phyloP scores from a whole-genome alignment of 2,797 vertebrate species.

The Poecilia picta region DNA sequence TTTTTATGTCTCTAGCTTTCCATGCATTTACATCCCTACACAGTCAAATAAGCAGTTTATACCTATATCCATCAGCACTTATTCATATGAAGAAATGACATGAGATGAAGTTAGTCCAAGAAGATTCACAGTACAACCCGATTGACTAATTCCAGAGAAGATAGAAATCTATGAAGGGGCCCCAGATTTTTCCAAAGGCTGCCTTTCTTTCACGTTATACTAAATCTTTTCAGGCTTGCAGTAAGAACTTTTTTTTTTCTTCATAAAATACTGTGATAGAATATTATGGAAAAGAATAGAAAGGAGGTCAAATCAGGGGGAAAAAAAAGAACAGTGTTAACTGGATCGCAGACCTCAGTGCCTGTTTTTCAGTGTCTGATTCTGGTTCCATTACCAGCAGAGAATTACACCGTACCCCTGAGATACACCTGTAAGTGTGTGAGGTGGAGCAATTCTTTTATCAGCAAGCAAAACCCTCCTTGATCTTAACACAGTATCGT shows the following conservation, averaged over 20 bases:
- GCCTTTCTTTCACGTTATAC: background rate
- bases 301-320: background rate
- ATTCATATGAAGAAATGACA: background rate
- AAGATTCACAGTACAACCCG: background rate
- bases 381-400: background rate
- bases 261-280: background rate
- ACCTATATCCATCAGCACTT: background rate
- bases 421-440: background rate
- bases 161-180: background rate
- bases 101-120: background rate
- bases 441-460: background rate
- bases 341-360: slow-evolving; percentile 4
- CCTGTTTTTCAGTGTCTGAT: background rate
- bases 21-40: background rate
- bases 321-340: background rate
- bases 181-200: background rate
- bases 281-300: background rate
- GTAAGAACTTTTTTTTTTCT: background rate
- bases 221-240: background rate
- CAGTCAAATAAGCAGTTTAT: background rate
- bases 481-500: background rate
- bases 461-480: background rate
- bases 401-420: background rate
- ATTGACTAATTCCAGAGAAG: background rate
- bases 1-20: background rate